Base-by-base conservation (phyloP, 1,140 invertebrate genomes). In the Drosophila simulans region DNA sequence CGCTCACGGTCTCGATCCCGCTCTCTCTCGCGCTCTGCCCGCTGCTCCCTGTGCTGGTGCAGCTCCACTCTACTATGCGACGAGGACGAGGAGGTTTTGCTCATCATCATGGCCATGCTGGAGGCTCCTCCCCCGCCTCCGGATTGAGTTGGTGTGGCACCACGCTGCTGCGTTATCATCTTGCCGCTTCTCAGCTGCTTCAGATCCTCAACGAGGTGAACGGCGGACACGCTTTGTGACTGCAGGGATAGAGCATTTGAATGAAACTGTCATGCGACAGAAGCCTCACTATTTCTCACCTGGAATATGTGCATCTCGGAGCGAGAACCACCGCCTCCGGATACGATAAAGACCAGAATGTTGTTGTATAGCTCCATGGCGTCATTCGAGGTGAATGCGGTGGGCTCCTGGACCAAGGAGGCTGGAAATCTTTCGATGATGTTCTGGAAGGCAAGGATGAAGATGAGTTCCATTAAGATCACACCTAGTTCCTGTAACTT, bases 241-340 rank as follows among this genome's bases (percentile, higher is more conserved):
- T 95, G 80, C 13, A 93, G 93, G 72, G 5, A 39, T 31, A 40
- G 3, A 34, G 11, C 10, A 52, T 35, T 2, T 13, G 12, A 13
- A 39, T 13, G 37, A 37, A 13, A 73, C 22, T 13, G 7, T 11
- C 43, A 5, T 10, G 8, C 10, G 3, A 31, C 7, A 0, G 7
- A 10, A 20, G 0, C 10, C 3, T 45, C 1, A 12, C 5, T 12
- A 5, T 31, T n/a, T 60, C 62, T 72, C 54, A 92, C 89, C 94
- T 99, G 98, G 93, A 99, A 99, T 92, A 99, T 99, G 93, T 99
- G 99, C 96, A 99, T 99, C 94, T 99, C 98, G 2, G 97, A 95
- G 25, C 95, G 94, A 52, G 95, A 95, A 64, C 93, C 93, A 76
- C 84, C 90, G 76, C 90, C 93, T 37, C 95, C 95, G 1, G 95